Evolutionary conservation across 1,140 invertebrate species (phyloP).

Genomic region (Neodiprion virginianus): DNA sequence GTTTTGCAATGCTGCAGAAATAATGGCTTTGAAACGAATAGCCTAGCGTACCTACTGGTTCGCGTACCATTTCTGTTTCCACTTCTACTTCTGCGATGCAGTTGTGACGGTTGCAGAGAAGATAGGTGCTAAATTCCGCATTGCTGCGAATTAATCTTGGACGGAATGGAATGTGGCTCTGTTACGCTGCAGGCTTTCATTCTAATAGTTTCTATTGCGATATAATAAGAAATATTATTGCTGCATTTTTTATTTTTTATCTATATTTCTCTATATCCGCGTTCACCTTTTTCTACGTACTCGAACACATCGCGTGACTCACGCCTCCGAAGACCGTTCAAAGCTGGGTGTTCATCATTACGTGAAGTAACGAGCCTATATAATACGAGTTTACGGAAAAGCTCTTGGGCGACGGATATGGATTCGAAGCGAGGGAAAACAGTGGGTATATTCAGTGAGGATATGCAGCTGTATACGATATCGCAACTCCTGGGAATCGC

Average conservation of each 20-base stretch:
- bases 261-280: too few species aligned
- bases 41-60: neutral
- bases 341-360: too few species aligned
- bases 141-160: constrained; percentile 4
- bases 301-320: too few species aligned
- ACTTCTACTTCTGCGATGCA: neutral
- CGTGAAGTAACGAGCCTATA: too few species aligned
- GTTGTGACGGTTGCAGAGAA: neutral
- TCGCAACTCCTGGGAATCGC: too few species aligned
- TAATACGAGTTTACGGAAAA: too few species aligned
- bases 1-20: constrained; percentile 7
- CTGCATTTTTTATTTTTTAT: neutral
- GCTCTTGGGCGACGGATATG: too few species aligned
- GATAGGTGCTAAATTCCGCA: neutral
- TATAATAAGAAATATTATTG: neutral
- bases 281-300: too few species aligned
- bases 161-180: constrained; percentile 2
- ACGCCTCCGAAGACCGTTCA: too few species aligned
- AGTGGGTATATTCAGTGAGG: too few species aligned
- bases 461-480: too few species aligned
- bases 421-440: too few species aligned
- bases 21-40: neutral
- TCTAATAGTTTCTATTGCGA: neutral
- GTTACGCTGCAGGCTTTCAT: neutral
- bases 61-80: neutral